Percentiles rank a stretch among this genome's conserved stretches.
Conservation (phyloP, 1,140 invertebrate genomes). For the Zaprionus vittiger region DNA sequence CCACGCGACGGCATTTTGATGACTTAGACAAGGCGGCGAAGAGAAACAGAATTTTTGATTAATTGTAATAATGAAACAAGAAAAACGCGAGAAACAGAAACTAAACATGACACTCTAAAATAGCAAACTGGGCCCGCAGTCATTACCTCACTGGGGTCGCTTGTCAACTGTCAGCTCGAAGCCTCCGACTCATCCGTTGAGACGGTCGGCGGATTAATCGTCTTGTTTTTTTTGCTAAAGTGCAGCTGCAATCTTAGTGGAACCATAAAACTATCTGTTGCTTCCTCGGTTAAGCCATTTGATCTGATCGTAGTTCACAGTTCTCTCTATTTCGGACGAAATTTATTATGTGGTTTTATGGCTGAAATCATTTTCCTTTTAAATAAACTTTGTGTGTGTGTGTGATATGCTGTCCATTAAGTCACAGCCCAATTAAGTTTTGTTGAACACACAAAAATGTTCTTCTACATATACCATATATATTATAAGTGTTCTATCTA, state of each 20-base stretch:
- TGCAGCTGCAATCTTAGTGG: constrained; percentile 28
- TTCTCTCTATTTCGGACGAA: constrained; percentile 22
- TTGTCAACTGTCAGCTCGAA: constrained; percentile 41
- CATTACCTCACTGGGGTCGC: constrained; percentile 17
- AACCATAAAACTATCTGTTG: constrained; percentile 21
- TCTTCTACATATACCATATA: constrained; percentile 18
- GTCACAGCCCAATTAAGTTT: constrained; percentile 70
- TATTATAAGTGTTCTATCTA: not conserved
- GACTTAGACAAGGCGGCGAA: constrained; percentile 14
- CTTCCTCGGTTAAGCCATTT: constrained; percentile 31
- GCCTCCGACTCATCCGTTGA: constrained; percentile 23
- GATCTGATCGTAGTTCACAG: constrained; percentile 26
- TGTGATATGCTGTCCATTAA: constrained; percentile 62
- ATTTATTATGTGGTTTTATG: constrained; percentile 37
- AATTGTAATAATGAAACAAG: constrained; percentile 35
- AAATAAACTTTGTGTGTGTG: constrained; percentile 12
- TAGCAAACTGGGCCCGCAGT: not conserved
- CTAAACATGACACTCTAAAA: constrained; percentile 27
- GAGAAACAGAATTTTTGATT: constrained; percentile 35
- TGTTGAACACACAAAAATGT: constrained; percentile 22
- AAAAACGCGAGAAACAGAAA: constrained; percentile 3
- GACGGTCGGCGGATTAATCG: constrained; percentile 24
- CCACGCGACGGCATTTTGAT: constrained; percentile 22
- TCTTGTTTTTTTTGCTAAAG: constrained; percentile 11
- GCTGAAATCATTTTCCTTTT: constrained; percentile 22